Evolutionary conservation across 2,888 invertebrate species (phyloP).

Genomic region (Drosophila tanythrix): DNA sequence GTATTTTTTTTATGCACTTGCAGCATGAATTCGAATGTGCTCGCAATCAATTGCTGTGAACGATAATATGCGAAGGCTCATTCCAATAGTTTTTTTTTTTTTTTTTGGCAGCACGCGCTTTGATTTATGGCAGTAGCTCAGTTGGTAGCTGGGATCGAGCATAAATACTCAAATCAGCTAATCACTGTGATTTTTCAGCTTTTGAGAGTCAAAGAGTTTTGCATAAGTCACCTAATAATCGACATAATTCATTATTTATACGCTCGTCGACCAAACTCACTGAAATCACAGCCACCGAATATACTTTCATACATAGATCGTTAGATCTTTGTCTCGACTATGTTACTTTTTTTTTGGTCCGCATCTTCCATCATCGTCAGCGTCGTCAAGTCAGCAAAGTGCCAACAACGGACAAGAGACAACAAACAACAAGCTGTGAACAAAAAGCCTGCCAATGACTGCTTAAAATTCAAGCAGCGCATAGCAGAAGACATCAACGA

Average conservation of each 20-base stretch:
- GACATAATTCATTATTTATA: constrained; percentile 75
- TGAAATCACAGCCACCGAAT: constrained; percentile 14
- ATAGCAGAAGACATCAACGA: constrained; percentile 2
- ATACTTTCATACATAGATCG: constrained; percentile 37
- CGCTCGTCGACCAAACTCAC: constrained; percentile 24
- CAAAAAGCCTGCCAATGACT: constrained; percentile 73
- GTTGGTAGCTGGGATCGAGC: constrained; percentile 43
- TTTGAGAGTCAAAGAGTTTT: constrained; percentile 43
- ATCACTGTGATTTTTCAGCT: constrained; percentile 67
- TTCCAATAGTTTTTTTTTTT: constrained; percentile 21
- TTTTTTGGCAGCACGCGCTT: constrained; percentile 51
- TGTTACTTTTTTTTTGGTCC: constrained; percentile 1
- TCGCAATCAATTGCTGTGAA: constrained; percentile 22
- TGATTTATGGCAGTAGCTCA: constrained; percentile 58
- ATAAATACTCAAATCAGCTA: constrained; percentile 64
- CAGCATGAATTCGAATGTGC: constrained; percentile 13
- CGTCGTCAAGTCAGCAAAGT: constrained; percentile 62
- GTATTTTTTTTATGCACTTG: constrained; percentile 10
- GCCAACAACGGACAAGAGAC: constrained; percentile 56
- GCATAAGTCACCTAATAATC: constrained; percentile 77
- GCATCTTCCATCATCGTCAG: constrained; percentile 53
- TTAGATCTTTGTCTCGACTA: constrained; percentile 60
- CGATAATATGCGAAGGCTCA: constrained; percentile 29
- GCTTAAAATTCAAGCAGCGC: constrained; percentile 71
- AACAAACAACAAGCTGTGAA: constrained; percentile 53